phyloP scores from a whole-genome alignment of 2,797 vertebrate species.

The Buphagus erythrorhynchus region DNA sequence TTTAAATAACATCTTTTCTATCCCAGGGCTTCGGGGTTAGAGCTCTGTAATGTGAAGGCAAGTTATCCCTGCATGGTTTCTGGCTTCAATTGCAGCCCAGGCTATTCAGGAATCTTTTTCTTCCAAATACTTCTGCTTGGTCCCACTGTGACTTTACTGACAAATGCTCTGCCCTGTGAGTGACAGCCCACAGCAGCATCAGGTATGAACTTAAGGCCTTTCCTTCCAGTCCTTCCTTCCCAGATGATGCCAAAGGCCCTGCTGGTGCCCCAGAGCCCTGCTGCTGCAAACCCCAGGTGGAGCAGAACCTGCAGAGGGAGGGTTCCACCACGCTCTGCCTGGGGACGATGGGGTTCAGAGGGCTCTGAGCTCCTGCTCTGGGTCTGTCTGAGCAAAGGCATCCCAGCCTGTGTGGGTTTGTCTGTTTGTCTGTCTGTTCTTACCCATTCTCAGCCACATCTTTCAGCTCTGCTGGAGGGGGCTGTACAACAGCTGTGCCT shows the following conservation, averaged over 20 bases:
- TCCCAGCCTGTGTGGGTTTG: fast-evolving
- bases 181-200: not conserved
- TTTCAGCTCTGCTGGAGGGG: not conserved
- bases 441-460: fast-evolving
- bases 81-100: not conserved
- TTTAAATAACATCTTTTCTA: constrained; percentile 8
- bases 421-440: not conserved
- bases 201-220: not conserved
- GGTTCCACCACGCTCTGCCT: fast-evolving
- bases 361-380: not conserved
- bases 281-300: fast-evolving
- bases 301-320: not conserved
- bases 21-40: not conserved
- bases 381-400: not conserved
- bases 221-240: not conserved
- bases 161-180: not conserved
- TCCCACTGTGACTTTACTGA: not conserved
- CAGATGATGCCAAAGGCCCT: not conserved
- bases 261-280: not conserved
- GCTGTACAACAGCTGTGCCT: not conserved
- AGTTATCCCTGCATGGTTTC: not conserved
- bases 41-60: not conserved
- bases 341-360: not conserved
- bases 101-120: not conserved
- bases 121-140: not conserved